phyloP scores from a whole-genome alignment of 2,888 invertebrate species.

The Eulithis testata region DNA sequence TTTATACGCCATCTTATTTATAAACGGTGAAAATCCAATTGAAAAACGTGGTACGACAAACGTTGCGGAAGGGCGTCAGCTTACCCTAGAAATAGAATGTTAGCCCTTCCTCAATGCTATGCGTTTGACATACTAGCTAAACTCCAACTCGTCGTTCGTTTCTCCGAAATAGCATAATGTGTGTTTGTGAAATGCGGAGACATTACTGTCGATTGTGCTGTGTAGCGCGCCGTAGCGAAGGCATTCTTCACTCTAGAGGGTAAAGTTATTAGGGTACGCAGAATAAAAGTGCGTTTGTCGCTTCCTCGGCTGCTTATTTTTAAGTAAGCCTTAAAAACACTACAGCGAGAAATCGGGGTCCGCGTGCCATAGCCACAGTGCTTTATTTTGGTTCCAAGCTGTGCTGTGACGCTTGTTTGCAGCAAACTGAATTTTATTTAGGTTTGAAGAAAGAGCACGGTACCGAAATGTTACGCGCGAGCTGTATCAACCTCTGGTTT shows the following conservation, averaged over 20 bases:
- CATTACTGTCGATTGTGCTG: slow-evolving; percentile 60
- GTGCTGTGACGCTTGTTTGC: too few species aligned
- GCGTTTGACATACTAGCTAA: slow-evolving; percentile 29
- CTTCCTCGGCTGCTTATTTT: not conserved
- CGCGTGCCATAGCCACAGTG: too few species aligned
- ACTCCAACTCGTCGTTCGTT: slow-evolving; percentile 39
- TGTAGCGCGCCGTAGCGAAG: slow-evolving; percentile 49
- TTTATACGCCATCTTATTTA: not conserved
- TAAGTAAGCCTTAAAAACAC: too few species aligned
- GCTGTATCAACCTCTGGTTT: too few species aligned
- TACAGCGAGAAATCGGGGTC: too few species aligned
- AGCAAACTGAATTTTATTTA: too few species aligned
- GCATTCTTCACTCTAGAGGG: slow-evolving; percentile 22
- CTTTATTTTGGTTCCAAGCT: too few species aligned
- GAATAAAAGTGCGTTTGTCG: not conserved
- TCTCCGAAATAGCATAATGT: slow-evolving; percentile 62
- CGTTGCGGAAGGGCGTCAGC: slow-evolving; percentile 16
- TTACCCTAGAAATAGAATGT: slow-evolving; percentile 21
- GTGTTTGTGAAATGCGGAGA: slow-evolving; percentile 67
- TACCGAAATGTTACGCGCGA: too few species aligned
- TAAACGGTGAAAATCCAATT: not conserved
- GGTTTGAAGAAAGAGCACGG: too few species aligned
- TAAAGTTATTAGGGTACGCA: not conserved
- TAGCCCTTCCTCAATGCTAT: slow-evolving; percentile 30
- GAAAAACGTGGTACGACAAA: slow-evolving; percentile 1